These are phyloP conservation scores for Lycodopsis pacificus DNA, from an alignment of 2,797 vertebrate species.

Conservation along the genomic window DNA sequence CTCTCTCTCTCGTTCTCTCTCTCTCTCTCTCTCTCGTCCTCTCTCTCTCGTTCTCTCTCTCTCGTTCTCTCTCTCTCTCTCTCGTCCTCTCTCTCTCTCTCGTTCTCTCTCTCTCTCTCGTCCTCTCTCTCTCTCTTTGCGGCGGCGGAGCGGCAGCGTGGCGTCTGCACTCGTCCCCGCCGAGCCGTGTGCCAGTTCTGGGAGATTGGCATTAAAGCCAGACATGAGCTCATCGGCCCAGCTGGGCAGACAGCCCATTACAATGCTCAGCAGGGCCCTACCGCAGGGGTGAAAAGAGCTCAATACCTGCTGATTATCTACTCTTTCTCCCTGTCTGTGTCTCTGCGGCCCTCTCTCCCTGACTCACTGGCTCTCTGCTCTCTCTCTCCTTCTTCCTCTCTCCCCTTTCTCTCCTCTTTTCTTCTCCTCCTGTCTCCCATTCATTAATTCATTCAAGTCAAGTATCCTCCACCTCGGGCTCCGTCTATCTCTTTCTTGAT, in stretches of 20 bases:
- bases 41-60: neutral
- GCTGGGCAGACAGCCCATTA: constrained; percentile 97
- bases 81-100: neutral
- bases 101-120: constrained; percentile 4
- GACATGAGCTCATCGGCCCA: constrained; percentile 98
- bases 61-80: neutral
- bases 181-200: constrained; percentile 89
- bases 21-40: neutral
- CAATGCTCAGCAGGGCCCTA: constrained; percentile 93
- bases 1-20: constrained; percentile 44
- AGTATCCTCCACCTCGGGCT: constrained; percentile 33
- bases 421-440: constrained; percentile 50
- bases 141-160: constrained; percentile 29
- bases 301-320: constrained; percentile 95
- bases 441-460: constrained; percentile 33
- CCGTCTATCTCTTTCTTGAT: constrained; percentile 44
- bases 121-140: constrained; percentile 42
- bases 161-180: constrained; percentile 62
- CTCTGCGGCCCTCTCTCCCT: constrained; percentile 45
- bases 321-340: constrained; percentile 71
- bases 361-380: constrained; percentile 47
- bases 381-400: neutral
- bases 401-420: neutral
- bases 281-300: constrained; percentile 91
- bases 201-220: constrained; percentile 98